Evolutionary conservation across 2,888 invertebrate genomes (phyloP).

Genomic region (Philonicus albiceps): DNA sequence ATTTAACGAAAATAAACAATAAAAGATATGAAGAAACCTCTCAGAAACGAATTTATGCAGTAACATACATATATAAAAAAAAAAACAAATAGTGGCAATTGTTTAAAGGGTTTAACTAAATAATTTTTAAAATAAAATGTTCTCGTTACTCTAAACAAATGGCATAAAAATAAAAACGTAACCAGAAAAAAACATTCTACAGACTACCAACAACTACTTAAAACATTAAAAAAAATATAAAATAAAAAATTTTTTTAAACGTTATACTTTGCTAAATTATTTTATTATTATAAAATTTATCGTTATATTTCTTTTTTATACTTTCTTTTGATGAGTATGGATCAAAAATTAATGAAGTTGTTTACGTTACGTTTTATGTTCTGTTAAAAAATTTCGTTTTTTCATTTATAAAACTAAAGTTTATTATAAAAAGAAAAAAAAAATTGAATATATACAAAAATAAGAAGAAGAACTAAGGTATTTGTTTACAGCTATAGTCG

Average conservation of each 20-base stretch:
- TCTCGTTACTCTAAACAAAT: neutral
- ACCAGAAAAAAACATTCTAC: neutral
- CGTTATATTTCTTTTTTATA: too few species aligned
- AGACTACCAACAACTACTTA: neutral
- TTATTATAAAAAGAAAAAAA: neutral
- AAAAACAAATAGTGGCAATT: neutral
- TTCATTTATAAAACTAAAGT: too few species aligned
- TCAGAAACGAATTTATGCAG: slow-evolving; percentile 26
- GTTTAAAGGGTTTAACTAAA: neutral
- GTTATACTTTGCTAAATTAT: neutral
- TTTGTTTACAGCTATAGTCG: slow-evolving; percentile 47
- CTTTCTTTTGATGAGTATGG: too few species aligned
- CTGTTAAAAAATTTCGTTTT: neutral
- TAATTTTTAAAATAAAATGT: neutral
- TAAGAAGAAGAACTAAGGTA: slow-evolving; percentile 40
- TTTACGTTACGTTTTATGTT: neutral
- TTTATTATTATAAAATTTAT: neutral
- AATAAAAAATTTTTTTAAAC: neutral
- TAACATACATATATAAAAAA: too few species aligned
- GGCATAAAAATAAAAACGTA: neutral
- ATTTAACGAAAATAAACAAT: too few species aligned
- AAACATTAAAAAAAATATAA: neutral
- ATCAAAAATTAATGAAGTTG: neutral
- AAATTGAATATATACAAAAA: slow-evolving; percentile 39
- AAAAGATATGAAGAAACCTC: slow-evolving; percentile 1